phyloP scores from a whole-genome alignment of 2,113 vertebrate species.

The Pan troglodytes region DNA sequence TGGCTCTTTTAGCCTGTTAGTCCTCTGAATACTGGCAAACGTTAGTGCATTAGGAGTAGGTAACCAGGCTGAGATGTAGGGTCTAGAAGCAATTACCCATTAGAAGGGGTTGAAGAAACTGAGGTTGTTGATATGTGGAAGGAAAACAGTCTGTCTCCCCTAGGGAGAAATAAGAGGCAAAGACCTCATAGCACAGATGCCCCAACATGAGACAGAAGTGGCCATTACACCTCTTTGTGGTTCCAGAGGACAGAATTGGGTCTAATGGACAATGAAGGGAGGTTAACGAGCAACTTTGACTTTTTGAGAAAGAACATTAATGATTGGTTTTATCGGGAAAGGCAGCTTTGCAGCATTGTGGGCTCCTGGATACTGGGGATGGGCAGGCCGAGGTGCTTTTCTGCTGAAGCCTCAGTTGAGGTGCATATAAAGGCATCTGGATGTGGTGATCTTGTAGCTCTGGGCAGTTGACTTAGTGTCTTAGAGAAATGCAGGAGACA shows the following conservation, averaged over 20 bases:
- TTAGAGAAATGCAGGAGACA: neutral
- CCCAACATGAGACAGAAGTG: neutral
- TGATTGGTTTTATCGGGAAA: neutral
- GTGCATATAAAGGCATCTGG: accelerated
- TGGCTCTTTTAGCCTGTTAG: neutral
- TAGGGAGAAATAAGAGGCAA: neutral
- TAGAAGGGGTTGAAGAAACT: neutral
- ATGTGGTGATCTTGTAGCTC: neutral
- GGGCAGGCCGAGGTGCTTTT: neutral
- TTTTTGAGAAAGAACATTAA: neutral
- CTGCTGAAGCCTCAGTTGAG: neutral
- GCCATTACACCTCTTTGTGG: accelerated
- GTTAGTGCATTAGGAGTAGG: neutral
- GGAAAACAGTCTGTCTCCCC: neutral
- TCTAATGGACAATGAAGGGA: neutral
- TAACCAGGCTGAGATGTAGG: neutral
- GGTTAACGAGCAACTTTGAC: neutral
- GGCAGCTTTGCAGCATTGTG: accelerated
- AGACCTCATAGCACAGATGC: neutral
- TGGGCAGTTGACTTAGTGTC: neutral
- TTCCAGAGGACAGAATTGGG: neutral
- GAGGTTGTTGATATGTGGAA: neutral
- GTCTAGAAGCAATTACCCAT: neutral
- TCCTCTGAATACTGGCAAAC: neutral
- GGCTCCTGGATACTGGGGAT: neutral